These are phyloP conservation scores for Myiothlypis chrysogaster DNA, from an alignment of 2,797 vertebrate genomes.

Conservation along the genomic window DNA sequence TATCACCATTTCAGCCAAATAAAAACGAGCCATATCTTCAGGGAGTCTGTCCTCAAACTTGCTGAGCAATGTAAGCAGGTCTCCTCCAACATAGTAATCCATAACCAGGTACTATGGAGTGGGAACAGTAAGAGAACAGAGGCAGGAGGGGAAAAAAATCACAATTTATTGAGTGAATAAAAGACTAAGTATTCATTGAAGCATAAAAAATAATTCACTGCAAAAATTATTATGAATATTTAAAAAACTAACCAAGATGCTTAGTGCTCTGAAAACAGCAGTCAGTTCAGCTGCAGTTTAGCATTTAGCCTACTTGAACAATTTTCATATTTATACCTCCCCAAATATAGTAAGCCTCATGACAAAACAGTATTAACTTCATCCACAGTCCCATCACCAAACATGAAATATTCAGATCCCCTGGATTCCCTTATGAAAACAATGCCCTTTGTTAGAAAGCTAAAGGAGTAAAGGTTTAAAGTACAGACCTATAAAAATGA, in stretches of 20 bases:
- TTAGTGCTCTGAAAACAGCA: neutral
- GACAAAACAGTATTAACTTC: neutral
- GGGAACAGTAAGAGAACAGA: neutral
- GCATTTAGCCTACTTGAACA: neutral
- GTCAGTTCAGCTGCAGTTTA: neutral
- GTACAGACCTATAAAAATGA: neutral
- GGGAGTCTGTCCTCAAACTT: slow-evolving; percentile 98
- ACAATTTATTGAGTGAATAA: neutral
- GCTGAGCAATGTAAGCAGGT: slow-evolving; percentile 95
- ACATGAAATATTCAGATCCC: neutral
- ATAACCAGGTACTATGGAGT: slow-evolving; percentile 92
- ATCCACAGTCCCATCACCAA: neutral
- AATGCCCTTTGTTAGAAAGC: neutral
- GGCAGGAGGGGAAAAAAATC: accelerated
- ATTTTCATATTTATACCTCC: neutral
- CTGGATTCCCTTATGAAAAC: neutral
- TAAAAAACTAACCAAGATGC: neutral
- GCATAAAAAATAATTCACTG: neutral
- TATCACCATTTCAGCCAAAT: slow-evolving; percentile 98
- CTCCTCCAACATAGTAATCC: slow-evolving; percentile 99
- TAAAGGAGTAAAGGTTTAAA: neutral
- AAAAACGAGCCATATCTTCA: slow-evolving; percentile 98
- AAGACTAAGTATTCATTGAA: neutral
- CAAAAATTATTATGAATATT: neutral
- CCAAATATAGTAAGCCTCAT: neutral